Conservation (phyloP, 92 coral and sea anemone species). For the Parazoanthus atlanticus region DNA sequence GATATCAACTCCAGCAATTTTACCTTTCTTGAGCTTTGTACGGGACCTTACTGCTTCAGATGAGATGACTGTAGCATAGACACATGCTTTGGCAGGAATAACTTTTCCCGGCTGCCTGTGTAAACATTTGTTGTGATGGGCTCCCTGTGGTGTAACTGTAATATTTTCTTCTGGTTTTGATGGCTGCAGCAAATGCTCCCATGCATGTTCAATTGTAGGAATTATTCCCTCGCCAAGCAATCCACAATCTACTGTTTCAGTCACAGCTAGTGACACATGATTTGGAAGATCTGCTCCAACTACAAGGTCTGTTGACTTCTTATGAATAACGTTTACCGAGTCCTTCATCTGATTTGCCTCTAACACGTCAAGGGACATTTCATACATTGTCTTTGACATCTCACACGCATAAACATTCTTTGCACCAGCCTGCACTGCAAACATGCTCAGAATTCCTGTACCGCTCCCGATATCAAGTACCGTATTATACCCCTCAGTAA, state of each 20-base stretch:
- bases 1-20: conserved; percentile 60
- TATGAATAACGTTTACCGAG: conserved; percentile 72
- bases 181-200: conserved; percentile 62
- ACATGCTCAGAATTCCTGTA: conserved; percentile 95
- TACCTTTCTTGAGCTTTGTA: not conserved
- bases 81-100: conserved; percentile 82
- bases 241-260: conserved; percentile 97
- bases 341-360: conserved; percentile 82
- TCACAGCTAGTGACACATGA: conserved; percentile 72
- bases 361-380: conserved; percentile 82
- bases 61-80: conserved; percentile 80
- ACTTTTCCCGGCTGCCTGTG: conserved; percentile 54
- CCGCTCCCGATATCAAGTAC: conserved; percentile 98
- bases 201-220: conserved; percentile 87
- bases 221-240: conserved; percentile 96
- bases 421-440: conserved; percentile 92
- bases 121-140: not conserved
- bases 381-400: conserved; percentile 97
- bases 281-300: conserved; percentile 79
- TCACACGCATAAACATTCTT: conserved; percentile 94
- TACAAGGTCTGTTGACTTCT: conserved; percentile 84
- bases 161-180: conserved; percentile 3
- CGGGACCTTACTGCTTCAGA: conserved; percentile 69
- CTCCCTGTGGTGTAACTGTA: not conserved
- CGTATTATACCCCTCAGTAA: conserved; percentile 63